Evolutionary conservation across 2,888 invertebrate species (phyloP).

Genomic region (Pristionchus japonicus): DNA sequence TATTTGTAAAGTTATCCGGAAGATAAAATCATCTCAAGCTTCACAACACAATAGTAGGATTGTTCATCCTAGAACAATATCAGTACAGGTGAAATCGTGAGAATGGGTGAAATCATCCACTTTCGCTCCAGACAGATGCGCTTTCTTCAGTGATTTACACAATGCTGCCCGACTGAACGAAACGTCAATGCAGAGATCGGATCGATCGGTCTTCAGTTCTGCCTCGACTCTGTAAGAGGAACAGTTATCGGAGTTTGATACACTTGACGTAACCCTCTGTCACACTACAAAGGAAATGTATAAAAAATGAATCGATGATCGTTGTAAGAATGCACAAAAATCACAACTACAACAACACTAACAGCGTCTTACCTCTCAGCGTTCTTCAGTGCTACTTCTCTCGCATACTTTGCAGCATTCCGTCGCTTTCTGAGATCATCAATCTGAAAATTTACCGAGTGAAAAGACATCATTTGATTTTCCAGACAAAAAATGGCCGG

Average conservation of each 20-base stretch:
- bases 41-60: background rate
- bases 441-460: background rate
- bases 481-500: background rate
- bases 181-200: constrained; percentile 36
- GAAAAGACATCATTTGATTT: background rate
- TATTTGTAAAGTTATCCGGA: too few relatives aligned
- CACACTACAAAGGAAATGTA: too few relatives aligned
- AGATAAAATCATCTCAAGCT: too few relatives aligned
- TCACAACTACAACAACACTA: background rate
- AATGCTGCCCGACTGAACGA: background rate
- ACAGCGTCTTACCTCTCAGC: background rate
- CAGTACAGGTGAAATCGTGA: background rate
- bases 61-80: background rate
- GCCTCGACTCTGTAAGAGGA: background rate
- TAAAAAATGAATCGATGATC: background rate
- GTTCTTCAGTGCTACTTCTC: constrained; percentile 21
- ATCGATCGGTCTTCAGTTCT: background rate
- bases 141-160: constrained; percentile 42
- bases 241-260: too few relatives aligned
- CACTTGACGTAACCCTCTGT: too few relatives aligned
- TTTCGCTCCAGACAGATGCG: background rate
- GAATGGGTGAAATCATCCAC: constrained; percentile 25
- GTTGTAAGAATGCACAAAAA: background rate
- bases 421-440: background rate
- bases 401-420: background rate